A percentile compares a stretch with the other conserved stretches of the same genome.
These are phyloP conservation scores for Raja brachyura DNA, from an alignment of 2,113 vertebrate species.

Conservation along the genomic window DNA sequence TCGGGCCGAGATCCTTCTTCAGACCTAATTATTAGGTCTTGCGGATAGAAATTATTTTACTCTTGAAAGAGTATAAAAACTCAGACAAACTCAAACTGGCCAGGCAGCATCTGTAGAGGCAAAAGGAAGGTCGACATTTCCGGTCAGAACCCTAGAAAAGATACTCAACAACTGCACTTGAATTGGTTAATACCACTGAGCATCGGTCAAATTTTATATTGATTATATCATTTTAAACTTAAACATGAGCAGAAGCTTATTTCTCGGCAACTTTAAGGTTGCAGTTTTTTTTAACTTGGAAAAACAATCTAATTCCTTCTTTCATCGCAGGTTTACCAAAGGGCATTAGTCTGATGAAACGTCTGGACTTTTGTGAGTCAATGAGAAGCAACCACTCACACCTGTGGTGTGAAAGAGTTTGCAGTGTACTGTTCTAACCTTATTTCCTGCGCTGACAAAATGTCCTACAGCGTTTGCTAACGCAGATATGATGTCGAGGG, in stretches of 20 bases:
- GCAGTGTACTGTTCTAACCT: not conserved
- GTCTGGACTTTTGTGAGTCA: not conserved
- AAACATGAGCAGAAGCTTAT: not conserved
- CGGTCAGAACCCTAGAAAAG: no score
- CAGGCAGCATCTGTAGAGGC: no score
- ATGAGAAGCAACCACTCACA: not conserved
- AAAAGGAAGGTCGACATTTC: no score
- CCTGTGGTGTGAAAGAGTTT: not conserved
- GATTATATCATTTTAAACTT: not conserved
- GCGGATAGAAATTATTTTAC: not conserved
- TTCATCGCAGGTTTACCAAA: not conserved
- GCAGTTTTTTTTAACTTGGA: not conserved
- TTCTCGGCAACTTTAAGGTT: not conserved
- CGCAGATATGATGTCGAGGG: not conserved
- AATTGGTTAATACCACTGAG: not conserved
- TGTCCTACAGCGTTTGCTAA: not conserved
- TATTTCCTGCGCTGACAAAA: no score
- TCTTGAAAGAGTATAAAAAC: not conserved
- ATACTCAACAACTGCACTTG: not conserved
- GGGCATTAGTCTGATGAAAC: not conserved
- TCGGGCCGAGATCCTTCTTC: no score
- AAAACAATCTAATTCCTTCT: no score
- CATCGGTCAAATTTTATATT: not conserved
- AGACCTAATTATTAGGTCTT: not conserved
- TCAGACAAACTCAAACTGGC: no score